Percentiles rank a stretch among this genome's conserved stretches.
Conservation (phyloP, 2,888 invertebrate genomes). For the Cynaeus angustus region DNA sequence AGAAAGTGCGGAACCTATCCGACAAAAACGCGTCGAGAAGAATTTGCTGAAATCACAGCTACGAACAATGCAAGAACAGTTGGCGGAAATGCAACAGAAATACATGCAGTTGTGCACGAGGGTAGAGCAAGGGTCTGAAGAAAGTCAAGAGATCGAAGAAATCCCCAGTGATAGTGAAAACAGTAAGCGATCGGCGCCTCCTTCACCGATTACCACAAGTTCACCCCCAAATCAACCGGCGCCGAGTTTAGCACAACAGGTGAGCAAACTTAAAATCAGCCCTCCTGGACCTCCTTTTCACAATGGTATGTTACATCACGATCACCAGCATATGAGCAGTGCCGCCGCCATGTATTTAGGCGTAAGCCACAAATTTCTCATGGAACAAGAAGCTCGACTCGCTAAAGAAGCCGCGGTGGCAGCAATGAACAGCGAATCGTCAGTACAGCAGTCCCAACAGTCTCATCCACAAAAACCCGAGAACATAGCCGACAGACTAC, state of each 20-base stretch:
- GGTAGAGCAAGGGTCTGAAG: slow-evolving; percentile 87
- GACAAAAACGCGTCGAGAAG: slow-evolving; percentile 90
- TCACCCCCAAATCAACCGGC: slow-evolving; percentile 72
- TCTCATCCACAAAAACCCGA: slow-evolving; percentile 72
- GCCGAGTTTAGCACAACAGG: slow-evolving; percentile 66
- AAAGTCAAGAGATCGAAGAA: slow-evolving; percentile 84
- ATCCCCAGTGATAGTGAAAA: slow-evolving; percentile 82
- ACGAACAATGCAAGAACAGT: slow-evolving; percentile 90
- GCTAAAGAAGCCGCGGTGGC: slow-evolving; percentile 77
- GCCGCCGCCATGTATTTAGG: slow-evolving; percentile 83
- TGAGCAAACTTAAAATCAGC: slow-evolving; percentile 70
- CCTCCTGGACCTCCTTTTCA: slow-evolving; percentile 72
- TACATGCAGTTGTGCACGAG: slow-evolving; percentile 90
- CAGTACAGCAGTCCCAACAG: slow-evolving; percentile 75
- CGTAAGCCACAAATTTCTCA: slow-evolving; percentile 84
- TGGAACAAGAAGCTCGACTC: slow-evolving; percentile 86
- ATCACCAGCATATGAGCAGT: slow-evolving; percentile 72
- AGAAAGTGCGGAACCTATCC: slow-evolving; percentile 84
- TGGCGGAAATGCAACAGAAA: slow-evolving; percentile 93
- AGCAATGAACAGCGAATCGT: slow-evolving; percentile 74
- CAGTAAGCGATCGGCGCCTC: slow-evolving; percentile 72
- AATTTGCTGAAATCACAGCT: slow-evolving; percentile 90
- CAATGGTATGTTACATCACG: slow-evolving; percentile 70
- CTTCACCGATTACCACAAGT: slow-evolving; percentile 75
- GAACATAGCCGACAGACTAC: slow-evolving; percentile 85